Evolutionary conservation across 2,888 invertebrate genomes (phyloP), one percentile per base, ranked within the genome.

Genomic region (Maniola hyperantus): DNA sequence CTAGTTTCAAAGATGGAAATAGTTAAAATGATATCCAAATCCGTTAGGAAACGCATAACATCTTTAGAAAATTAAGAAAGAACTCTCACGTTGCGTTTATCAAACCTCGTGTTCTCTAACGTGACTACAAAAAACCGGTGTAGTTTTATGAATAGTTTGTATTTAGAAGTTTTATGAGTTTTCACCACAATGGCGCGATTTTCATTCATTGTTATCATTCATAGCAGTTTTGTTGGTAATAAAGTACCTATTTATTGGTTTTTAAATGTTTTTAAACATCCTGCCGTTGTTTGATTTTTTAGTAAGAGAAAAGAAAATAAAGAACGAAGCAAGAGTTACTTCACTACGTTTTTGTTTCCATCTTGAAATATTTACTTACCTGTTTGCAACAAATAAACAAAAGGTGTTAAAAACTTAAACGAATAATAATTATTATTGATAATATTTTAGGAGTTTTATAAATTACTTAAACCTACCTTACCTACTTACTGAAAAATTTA

Each of bases 61-160:
- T 80, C 63, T 57, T 20, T 57, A 57, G 57, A 57, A 42, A 42
- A 79, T 80, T 83, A 76, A 77, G 80, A 85, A 81, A 82, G 77
- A 77, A 79, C 78, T 80, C 77, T 80, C 83, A 83, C 80, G 83
- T 84, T 82, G 80, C 71, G 66, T 70, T 69, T 46, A 44, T 54
- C 5, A 20, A 18, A 68, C 74, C 76, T 80, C 86, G 80, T 89
- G 87, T 72, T 67, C 51, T 26, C 73, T 66, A 88, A 89, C 88
- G 88, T 89, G 89, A 86, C 75, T 72, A 61, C 59, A 20, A 18
- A 57, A 55, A 57, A 42, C 13, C 57, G 18, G n/a, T 5, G 42
- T 42, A 42, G 42, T 4, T 42, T 13, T 42, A 42, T 13, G 42
- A 46, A 15, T 6, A 46, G n/a, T 50, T 20, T 20, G 18, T 50